Evolutionary conservation across 2,797 vertebrate genomes (phyloP).

Genomic region (Xenentodon cancila): DNA sequence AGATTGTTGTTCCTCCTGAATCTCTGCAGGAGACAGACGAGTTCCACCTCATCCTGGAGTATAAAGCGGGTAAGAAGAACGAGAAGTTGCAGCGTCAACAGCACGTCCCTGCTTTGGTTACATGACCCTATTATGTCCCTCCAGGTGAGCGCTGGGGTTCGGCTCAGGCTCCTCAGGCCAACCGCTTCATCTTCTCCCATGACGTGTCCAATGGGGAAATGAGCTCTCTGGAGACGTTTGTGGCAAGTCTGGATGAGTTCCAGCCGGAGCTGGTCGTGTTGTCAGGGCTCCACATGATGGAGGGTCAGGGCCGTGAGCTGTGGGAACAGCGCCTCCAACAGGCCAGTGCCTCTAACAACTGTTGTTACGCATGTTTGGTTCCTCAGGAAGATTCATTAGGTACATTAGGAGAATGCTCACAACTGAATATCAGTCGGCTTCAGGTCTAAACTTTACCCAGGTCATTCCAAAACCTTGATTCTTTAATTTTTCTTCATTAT

Average conservation of each 20-base stretch:
- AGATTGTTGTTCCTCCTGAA: conserved; percentile 90
- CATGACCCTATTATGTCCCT: conserved; percentile 5
- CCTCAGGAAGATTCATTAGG: too few relatives aligned
- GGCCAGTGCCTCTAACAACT: conserved; percentile 67
- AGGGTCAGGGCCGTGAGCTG: conserved; percentile 89
- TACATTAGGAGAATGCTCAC: too few relatives aligned
- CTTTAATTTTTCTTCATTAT: too few relatives aligned
- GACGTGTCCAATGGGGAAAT: conserved; percentile 94
- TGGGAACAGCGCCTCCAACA: conserved; percentile 89
- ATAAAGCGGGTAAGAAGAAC: conserved; percentile 84
- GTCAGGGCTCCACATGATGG: conserved; percentile 99
- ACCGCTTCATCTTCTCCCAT: conserved; percentile 98
- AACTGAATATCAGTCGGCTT: too few relatives aligned
- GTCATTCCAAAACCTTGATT: too few relatives aligned
- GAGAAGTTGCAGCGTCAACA: neutral
- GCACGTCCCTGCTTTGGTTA: too few relatives aligned
- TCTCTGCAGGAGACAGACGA: conserved; percentile 95
- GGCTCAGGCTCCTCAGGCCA: conserved; percentile 90
- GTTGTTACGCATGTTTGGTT: too few relatives aligned
- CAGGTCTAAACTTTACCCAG: too few relatives aligned
- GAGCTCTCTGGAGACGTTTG: conserved; percentile 92
- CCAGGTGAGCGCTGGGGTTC: conserved; percentile 92
- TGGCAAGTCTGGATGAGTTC: conserved; percentile 94
- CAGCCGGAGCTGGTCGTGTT: conserved; percentile 93
- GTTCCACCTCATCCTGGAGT: conserved; percentile 97